Evolutionary conservation across 1,140 invertebrate species (phyloP).

Genomic region (Saxidomus purpurata): DNA sequence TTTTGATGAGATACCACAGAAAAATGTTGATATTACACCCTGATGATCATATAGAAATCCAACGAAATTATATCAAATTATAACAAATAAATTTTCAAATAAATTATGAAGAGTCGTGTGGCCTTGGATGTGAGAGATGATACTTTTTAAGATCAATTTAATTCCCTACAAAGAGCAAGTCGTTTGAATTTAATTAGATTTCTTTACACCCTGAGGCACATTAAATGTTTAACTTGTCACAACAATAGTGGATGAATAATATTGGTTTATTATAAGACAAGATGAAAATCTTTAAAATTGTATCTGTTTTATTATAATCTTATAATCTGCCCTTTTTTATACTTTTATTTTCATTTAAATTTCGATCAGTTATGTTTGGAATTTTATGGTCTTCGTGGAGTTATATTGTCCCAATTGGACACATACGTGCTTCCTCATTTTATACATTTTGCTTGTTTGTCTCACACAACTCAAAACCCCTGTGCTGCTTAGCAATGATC

Average conservation of each 20-base stretch:
- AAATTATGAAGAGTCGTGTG: background rate
- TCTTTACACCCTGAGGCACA: background rate
- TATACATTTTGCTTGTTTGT: too few species aligned
- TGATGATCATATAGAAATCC: background rate
- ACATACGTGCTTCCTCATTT: too few species aligned
- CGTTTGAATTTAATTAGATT: background rate
- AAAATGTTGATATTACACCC: background rate
- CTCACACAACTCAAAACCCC: too few species aligned
- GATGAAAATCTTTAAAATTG: too few species aligned
- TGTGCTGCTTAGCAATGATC: too few species aligned
- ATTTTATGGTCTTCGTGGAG: background rate
- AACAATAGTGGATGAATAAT: background rate
- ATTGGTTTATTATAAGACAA: too few species aligned
- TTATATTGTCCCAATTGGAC: too few species aligned
- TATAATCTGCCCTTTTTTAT: too few species aligned
- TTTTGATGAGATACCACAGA: background rate
- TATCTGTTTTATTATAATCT: too few species aligned
- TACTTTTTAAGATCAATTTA: background rate
- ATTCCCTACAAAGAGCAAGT: background rate
- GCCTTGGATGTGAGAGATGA: constrained; percentile 5
- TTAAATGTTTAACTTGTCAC: constrained; percentile 6
- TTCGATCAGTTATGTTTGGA: background rate
- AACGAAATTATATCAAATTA: constrained; percentile 17
- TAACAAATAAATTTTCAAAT: background rate
- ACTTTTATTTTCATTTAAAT: background rate